Evolutionary conservation across 2,888 invertebrate genomes (phyloP).

Genomic region (Sclerodermus sp.): DNA sequence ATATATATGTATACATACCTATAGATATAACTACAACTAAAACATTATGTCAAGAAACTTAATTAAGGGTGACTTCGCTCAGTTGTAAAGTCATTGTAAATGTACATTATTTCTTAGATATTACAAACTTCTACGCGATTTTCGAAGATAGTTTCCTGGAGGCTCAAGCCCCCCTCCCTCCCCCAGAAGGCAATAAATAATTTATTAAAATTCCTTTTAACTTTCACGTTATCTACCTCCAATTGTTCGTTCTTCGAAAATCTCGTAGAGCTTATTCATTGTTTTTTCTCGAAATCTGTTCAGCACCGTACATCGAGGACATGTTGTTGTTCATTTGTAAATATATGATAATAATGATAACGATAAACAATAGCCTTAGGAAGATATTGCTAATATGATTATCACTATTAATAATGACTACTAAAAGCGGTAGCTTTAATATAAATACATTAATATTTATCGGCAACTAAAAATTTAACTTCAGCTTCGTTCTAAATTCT

Average conservation of each 20-base stretch:
- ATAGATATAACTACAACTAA: slow-evolving; percentile 14
- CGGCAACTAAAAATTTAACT: slow-evolving; percentile 21
- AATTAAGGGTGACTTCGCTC: slow-evolving; percentile 14
- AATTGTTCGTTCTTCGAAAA: slow-evolving; percentile 13
- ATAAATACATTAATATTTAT: slow-evolving; percentile 39
- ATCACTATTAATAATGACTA: slow-evolving; percentile 45
- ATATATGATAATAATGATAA: slow-evolving; percentile 48
- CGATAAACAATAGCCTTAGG: slow-evolving; percentile 37
- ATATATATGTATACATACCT: slow-evolving; percentile 10
- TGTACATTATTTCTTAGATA: slow-evolving; percentile 28
- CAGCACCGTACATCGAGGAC: slow-evolving; percentile 29
- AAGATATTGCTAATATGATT: slow-evolving; percentile 42
- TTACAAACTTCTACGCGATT: slow-evolving; percentile 20
- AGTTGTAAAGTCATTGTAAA: slow-evolving; percentile 24
- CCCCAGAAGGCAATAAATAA: too few relatives aligned
- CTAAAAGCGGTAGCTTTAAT: slow-evolving; percentile 51
- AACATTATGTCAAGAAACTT: slow-evolving; percentile 26
- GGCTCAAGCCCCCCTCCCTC: too few relatives aligned
- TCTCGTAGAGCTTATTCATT: slow-evolving; percentile 14
- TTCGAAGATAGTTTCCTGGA: slow-evolving; percentile 13
- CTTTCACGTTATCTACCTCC: slow-evolving; percentile 9
- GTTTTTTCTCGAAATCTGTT: slow-evolving; percentile 16
- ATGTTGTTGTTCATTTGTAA: slow-evolving; percentile 54
- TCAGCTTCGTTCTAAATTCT: too few relatives aligned
- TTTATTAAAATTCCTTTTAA: too few relatives aligned